Percentiles rank a stretch among this genome's conserved stretches.
These are phyloP conservation scores for Sweltsa coloradensis DNA, from an alignment of 1,140 invertebrate species.

Conservation along the genomic window DNA sequence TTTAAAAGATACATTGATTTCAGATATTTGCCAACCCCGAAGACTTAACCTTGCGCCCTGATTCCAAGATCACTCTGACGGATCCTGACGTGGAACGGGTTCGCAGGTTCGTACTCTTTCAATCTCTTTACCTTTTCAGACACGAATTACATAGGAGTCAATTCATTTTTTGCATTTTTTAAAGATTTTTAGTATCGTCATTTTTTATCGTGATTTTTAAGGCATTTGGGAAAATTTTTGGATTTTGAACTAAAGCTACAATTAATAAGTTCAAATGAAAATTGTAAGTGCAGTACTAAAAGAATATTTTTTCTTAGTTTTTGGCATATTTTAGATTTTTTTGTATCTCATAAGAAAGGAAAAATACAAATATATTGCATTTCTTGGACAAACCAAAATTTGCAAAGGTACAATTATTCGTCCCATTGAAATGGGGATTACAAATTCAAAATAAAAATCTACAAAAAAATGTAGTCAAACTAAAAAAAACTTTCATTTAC, in stretches of 20 bases:
- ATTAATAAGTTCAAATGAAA: background rate
- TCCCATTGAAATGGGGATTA: no score
- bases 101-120: slow-evolving; percentile 21
- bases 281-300: background rate
- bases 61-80: slow-evolving; percentile 32
- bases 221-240: background rate
- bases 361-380: no score
- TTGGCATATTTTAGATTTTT: no score
- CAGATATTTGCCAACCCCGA: slow-evolving; percentile 46
- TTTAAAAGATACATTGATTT: slow-evolving; percentile 13
- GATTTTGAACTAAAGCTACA: background rate
- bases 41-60: slow-evolving; percentile 30
- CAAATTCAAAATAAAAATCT: no score
- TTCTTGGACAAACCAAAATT: no score
- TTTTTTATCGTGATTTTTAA: background rate
- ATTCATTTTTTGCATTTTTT: background rate
- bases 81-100: slow-evolving; percentile 44
- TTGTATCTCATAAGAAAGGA: no score
- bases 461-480: no score
- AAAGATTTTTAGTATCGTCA: background rate
- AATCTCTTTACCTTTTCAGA: background rate
- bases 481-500: no score
- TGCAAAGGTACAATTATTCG: no score
- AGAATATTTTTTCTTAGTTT: no score
- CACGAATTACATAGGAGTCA: background rate